Evolutionary conservation across 2,113 vertebrate genomes (phyloP).

Genomic region (Corapipo altera): DNA sequence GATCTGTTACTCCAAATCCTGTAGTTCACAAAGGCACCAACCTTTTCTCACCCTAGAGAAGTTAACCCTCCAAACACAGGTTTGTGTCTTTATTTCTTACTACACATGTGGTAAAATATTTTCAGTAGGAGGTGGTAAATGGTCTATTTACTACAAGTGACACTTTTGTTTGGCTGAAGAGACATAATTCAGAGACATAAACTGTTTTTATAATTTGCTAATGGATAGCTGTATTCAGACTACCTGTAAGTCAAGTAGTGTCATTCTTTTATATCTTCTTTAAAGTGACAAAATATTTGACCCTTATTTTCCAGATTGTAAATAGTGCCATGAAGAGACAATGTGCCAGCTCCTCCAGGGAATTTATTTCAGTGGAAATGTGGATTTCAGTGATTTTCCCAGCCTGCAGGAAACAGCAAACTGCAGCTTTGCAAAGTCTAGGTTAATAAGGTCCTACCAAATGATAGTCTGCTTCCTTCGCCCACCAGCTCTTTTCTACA

Average conservation of each 20-base stretch:
- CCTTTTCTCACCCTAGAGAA: not conserved
- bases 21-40: not conserved
- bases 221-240: not conserved
- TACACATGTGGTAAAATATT: not conserved
- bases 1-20: rapidly evolving
- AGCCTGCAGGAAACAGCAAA: not conserved
- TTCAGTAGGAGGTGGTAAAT: not conserved
- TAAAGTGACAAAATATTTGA: not conserved
- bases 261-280: not conserved
- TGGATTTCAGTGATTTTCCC: not conserved
- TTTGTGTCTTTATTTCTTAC: not conserved
- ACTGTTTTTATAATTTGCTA: not conserved
- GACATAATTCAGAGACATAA: not conserved
- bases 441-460: not conserved
- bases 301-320: not conserved
- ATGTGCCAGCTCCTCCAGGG: not conserved
- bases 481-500: not conserved
- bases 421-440: not conserved
- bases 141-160: not conserved
- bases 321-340: not conserved
- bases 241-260: not conserved
- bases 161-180: not conserved
- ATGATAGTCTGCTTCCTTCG: not conserved
- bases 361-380: not conserved
- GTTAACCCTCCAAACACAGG: not conserved